Evolutionary conservation across 53 echinoderm and acorn worm species (phyloP).

Genomic region (Astropecten irregularis): DNA sequence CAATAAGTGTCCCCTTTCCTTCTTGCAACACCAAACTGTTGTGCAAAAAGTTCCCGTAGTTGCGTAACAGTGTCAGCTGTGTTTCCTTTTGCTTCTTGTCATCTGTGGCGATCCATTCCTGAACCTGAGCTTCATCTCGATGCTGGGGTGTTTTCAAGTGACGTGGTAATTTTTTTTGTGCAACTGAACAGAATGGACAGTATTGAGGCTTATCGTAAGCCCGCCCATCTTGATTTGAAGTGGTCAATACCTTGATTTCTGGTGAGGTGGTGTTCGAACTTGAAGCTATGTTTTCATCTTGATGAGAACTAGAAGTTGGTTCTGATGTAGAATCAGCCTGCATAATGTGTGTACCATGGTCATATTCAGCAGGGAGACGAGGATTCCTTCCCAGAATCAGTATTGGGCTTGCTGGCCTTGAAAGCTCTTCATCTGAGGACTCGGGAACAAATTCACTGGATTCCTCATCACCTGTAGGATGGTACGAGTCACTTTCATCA

Average conservation of each 20-base stretch:
- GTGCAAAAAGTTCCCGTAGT: conserved; percentile 64
- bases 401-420: not conserved
- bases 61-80: conserved; percentile 46
- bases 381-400: not conserved
- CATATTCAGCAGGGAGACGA: not conserved
- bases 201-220: conserved; percentile 58
- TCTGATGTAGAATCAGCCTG: not conserved
- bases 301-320: not conserved
- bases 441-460: not conserved
- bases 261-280: not conserved
- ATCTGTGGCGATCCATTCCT: conserved; percentile 46
- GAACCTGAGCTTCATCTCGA: conserved; percentile 38
- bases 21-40: conserved; percentile 53
- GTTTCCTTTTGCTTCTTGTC: conserved; percentile 56
- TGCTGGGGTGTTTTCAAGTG: conserved; percentile 54
- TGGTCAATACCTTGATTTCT: conserved; percentile 7
- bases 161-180: conserved; percentile 69
- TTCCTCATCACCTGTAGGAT: not conserved
- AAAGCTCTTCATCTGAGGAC: not conserved
- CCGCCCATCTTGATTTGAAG: not conserved
- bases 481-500: not conserved
- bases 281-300: not conserved
- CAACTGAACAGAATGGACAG: conserved; percentile 56
- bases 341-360: no score
- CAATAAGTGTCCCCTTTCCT: conserved; percentile 58